Evolutionary conservation across 2,797 vertebrate genomes (phyloP).

Genomic region (Pelobates cultripes): DNA sequence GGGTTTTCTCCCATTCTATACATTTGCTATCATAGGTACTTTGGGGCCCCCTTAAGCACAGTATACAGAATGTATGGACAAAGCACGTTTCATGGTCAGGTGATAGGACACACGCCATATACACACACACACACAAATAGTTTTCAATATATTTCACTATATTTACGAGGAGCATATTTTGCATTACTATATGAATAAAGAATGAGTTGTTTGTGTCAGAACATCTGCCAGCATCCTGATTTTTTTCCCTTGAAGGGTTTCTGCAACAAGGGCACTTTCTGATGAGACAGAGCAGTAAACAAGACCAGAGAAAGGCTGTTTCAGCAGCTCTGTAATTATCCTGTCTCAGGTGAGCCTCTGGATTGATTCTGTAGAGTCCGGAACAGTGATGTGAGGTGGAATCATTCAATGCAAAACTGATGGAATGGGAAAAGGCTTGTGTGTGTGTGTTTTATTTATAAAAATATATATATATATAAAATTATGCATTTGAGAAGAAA

Average conservation of each 20-base stretch:
- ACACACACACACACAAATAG: background rate
- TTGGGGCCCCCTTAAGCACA: too few relatives aligned
- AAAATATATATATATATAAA: background rate
- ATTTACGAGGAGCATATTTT: slow-evolving; percentile 40
- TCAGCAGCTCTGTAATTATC: slow-evolving; percentile 44
- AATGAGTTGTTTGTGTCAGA: slow-evolving; percentile 36
- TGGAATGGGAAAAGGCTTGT: background rate
- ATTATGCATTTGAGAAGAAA: too few relatives aligned
- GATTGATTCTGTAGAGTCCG: slow-evolving; percentile 8
- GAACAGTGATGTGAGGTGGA: background rate
- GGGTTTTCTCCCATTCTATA: too few relatives aligned
- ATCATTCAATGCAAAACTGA: slow-evolving; percentile 11
- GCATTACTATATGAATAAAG: slow-evolving; percentile 28
- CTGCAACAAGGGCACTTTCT: slow-evolving; percentile 36
- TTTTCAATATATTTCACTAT: slow-evolving; percentile 30
- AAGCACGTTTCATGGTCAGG: too few relatives aligned
- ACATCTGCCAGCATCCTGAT: slow-evolving; percentile 34
- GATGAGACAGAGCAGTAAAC: slow-evolving; percentile 42
- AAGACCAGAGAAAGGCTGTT: slow-evolving; percentile 35
- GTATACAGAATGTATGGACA: too few relatives aligned
- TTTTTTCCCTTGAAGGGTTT: slow-evolving; percentile 38
- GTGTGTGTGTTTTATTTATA: too few relatives aligned
- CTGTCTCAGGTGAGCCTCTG: slow-evolving; percentile 31
- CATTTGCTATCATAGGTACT: too few relatives aligned
- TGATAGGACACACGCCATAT: too few relatives aligned